A percentile compares a stretch with the other conserved stretches of the same genome.
Conservation (phyloP, 2,113 vertebrate genomes). For the Epinephelus moara region DNA sequence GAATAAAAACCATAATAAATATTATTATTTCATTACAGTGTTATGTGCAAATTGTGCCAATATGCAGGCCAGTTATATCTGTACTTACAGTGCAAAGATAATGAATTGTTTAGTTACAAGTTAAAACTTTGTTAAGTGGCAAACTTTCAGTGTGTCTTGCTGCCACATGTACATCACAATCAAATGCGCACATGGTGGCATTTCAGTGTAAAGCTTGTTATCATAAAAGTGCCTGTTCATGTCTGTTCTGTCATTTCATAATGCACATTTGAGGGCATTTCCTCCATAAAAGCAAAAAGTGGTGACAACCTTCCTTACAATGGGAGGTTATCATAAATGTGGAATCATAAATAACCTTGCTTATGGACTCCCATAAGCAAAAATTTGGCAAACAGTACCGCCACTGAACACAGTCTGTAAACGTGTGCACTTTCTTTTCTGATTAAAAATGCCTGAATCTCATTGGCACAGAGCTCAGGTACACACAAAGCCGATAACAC, state of each 20-base stretch:
- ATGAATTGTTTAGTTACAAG: background rate
- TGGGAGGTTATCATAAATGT: slow-evolving; percentile 1
- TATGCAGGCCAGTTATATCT: too few species aligned
- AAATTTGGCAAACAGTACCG: slow-evolving; percentile 4
- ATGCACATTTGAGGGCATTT: background rate
- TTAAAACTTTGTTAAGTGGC: slow-evolving; percentile 1
- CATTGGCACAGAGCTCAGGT: slow-evolving; percentile 34
- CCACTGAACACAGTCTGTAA: slow-evolving; percentile 5
- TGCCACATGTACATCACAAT: background rate
- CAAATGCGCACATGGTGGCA: background rate
- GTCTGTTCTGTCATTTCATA: background rate
- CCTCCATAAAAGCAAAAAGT: background rate
- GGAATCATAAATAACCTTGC: slow-evolving; percentile 28
- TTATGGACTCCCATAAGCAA: background rate
- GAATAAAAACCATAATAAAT: slow-evolving; percentile 14
- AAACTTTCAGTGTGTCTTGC: slow-evolving; percentile 2
- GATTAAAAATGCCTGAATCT: slow-evolving; percentile 32
- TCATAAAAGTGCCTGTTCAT: background rate
- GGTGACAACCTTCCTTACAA: background rate
- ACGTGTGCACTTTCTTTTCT: slow-evolving; percentile 9
- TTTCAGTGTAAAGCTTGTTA: slow-evolving; percentile 30
- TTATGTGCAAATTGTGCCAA: background rate
- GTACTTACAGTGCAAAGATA: background rate
- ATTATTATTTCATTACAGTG: background rate
- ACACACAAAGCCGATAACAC: slow-evolving; percentile 10